Conservation (phyloP, 2,797 vertebrate species). For the Nothura maculosa region DNA sequence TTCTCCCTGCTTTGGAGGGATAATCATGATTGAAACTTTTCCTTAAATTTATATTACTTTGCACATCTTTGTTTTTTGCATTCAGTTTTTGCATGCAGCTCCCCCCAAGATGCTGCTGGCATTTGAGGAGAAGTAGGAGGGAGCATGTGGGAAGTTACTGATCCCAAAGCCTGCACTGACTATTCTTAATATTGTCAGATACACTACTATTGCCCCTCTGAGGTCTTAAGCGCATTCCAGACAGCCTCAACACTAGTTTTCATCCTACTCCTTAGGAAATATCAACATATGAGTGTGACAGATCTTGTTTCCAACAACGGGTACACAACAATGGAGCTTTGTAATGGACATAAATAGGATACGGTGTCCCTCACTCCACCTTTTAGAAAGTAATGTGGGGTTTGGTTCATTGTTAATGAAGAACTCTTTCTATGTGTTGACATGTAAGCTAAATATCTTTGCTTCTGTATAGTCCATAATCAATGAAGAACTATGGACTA, state of each 20-base stretch:
- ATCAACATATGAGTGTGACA: accelerated
- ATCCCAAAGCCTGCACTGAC: not conserved
- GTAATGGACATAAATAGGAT: not conserved
- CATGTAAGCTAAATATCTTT: not conserved
- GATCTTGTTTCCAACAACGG: not conserved
- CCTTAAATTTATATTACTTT: not conserved
- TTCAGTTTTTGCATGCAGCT: accelerated
- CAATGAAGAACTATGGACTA: not conserved
- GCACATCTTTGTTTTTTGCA: not conserved
- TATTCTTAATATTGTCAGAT: slow-evolving; percentile 41
- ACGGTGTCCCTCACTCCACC: accelerated
- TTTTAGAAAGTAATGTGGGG: not conserved
- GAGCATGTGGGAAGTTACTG: not conserved
- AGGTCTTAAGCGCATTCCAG: slow-evolving; percentile 19
- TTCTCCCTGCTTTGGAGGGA: not conserved
- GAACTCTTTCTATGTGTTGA: not conserved
- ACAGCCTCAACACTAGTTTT: not conserved
- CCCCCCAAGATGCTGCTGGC: not conserved
- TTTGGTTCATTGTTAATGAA: not conserved
- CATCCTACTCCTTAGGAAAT: not conserved
- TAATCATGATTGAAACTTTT: not conserved
- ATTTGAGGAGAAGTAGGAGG: not conserved
- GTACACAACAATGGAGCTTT: accelerated
- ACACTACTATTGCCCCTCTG: not conserved
- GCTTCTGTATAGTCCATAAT: not conserved